These are phyloP conservation scores for Acanthosepion esculentum DNA, from an alignment of 2,888 invertebrate species.

Conservation along the genomic window DNA sequence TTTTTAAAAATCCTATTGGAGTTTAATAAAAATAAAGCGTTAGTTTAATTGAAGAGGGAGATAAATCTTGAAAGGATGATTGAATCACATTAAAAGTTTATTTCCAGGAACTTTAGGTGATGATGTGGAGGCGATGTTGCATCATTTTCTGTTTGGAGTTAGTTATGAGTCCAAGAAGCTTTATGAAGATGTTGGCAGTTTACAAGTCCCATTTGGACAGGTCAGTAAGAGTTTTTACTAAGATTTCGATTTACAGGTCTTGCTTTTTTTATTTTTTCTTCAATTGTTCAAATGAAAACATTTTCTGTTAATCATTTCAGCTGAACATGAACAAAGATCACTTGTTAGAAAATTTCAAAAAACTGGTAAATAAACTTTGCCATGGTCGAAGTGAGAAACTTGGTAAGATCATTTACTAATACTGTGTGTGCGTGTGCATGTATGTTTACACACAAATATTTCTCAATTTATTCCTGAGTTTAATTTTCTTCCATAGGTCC, in stretches of 20 bases:
- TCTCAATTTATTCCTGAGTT: not conserved
- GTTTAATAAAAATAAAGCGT: too few species aligned
- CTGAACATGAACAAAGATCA: slow-evolving; percentile 59
- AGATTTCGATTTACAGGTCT: not conserved
- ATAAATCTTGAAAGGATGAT: not conserved
- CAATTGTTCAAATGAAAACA: not conserved
- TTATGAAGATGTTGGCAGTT: slow-evolving; percentile 52
- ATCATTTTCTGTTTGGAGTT: slow-evolving; percentile 56
- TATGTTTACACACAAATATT: too few species aligned
- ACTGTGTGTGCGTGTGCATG: too few species aligned
- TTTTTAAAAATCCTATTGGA: not conserved
- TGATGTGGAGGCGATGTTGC: slow-evolving; percentile 58
- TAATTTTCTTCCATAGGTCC: slow-evolving; percentile 56
- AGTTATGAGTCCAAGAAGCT: slow-evolving; percentile 57
- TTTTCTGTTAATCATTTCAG: slow-evolving; percentile 53
- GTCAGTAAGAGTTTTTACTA: slow-evolving; percentile 53
- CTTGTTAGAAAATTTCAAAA: slow-evolving; percentile 61
- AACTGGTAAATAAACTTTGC: slow-evolving; percentile 56
- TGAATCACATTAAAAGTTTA: too few species aligned
- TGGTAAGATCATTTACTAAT: slow-evolving; percentile 48
- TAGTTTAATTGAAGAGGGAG: not conserved
- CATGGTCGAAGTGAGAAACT: slow-evolving; percentile 51
- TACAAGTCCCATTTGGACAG: slow-evolving; percentile 64
- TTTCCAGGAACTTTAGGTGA: slow-evolving; percentile 58
- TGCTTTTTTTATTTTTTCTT: not conserved